Base-by-base conservation (phyloP, 1,140 invertebrate genomes). In the Psix sp. region DNA sequence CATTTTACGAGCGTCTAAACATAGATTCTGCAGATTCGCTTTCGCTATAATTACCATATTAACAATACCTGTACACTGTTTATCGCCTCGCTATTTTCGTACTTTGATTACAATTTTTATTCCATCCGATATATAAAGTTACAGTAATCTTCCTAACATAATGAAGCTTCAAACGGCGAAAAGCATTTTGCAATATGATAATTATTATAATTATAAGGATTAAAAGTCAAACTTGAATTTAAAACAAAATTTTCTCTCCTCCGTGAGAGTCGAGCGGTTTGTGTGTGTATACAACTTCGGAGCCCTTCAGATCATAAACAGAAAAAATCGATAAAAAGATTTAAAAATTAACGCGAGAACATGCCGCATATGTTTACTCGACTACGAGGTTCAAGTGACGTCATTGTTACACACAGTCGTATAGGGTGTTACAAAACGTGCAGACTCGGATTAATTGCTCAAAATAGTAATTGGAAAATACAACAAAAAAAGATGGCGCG, bases 281-380 rank as follows among this genome's bases (percentile, higher is more conserved):
- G 63, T 59, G 51, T 70, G 56, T 43, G 46, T 65, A 52, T 57
- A 71, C 59, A 42, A 52, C 51, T 72, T 36, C 42, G 42, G 16
- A 43, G 18, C 68, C 68, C 59, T 51, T 63, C 46, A 6, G 68
- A 72, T 72, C 52, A 48, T 72, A 72, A 65, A 63, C 49, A 65
- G 54, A 72, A 72, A 72, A 72, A 72, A 65, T 65, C 59, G 68
- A 72, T 72, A 57, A 65, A 72, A 72, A 56, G 68, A 72, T 72
- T 65, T 72, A 56, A 72, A 72, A 72, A 65, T 72, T 59, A 72
- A 72, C 68, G 52, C 68, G 59, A 45, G 68, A 72, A 49, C 68
- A 72, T 52, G 60, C 68, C 68, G 60, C 68, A 57, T 72, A 65
- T 65, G 68, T 72, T 65, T 72, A 72, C 68, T 65, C 54, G 68